Base-by-base conservation (phyloP, 1,140 invertebrate genomes). In the Drosophila obscura region DNA sequence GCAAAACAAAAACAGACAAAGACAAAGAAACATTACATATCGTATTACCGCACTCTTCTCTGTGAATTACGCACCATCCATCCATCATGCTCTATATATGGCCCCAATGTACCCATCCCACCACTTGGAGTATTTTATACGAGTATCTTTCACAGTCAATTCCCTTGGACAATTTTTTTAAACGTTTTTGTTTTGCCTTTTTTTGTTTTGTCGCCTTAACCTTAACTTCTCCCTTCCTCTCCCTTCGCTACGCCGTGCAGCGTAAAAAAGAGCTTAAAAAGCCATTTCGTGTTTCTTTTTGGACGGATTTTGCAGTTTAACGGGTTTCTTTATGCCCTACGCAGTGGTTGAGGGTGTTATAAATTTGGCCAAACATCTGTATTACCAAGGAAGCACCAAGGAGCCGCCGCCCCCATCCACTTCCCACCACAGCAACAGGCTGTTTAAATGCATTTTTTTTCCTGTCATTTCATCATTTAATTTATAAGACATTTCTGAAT, bases 111-210 rank as follows among this genome's bases (percentile, higher is more conserved):
- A 39, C 11, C 4, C 35, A 39, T 0, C 11, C 35, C 9, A 11
- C 35, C 9, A 11, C 35, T 39, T 39, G 35, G 35, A 39, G 35
- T 68, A 51, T 49, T 48, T 53, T 68, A 31, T 67, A 44, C n/a
- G 22, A 44, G 49, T 49, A 45, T 69, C 66, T 57, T 56, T 49
- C 45, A 65, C 77, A 80, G 43, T 64, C 41, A 43, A 80, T 67
- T 55, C 64, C 73, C 64, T 71, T 41, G 43, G 65, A 56, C 56
- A 55, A 58, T 74, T 48, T 79, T 60, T 41, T 22, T 66, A 57
- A 75, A 66, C 48, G 45, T 39, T 39, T 66, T 31, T 11, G 7
- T 45, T 51, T 15, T 16, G 44, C 44, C 11, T 28, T 31, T 43
- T 3, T 41, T 39, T 50, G 48, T 57, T 53, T 44, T 57, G 44